phyloP scores from a whole-genome alignment of 2,113 vertebrate species.

The Microcebus lehilahytsara region DNA sequence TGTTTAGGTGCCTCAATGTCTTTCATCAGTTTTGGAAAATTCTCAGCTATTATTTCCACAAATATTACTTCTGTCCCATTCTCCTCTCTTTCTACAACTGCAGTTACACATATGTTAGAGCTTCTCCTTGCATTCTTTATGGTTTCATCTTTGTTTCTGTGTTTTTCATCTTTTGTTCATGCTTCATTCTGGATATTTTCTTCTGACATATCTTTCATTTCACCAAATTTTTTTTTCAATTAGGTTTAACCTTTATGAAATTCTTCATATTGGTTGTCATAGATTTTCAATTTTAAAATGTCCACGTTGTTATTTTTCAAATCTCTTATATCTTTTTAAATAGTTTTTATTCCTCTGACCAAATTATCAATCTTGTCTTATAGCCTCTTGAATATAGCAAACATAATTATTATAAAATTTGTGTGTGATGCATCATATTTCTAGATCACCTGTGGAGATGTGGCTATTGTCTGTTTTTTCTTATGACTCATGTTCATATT shows the following conservation, averaged over 20 bases:
- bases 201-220: neutral
- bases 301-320: neutral
- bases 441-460: neutral
- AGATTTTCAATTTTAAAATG: neutral
- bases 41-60: neutral
- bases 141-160: neutral
- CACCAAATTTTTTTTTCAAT: neutral
- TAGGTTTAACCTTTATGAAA: neutral
- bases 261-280: neutral
- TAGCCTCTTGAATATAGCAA: neutral
- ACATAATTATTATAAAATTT: neutral
- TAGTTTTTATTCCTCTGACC: neutral
- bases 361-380: neutral
- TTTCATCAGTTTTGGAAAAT: neutral
- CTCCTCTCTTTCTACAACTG: neutral
- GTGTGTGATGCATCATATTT: neutral
- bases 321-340: neutral
- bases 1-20: neutral
- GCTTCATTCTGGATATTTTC: neutral
- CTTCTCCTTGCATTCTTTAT: neutral
- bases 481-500: neutral
- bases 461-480: neutral
- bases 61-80: neutral
- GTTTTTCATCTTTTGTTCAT: neutral
- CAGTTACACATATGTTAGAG: neutral